These are phyloP conservation scores for Sorex fumeus DNA, from an alignment of 2,113 vertebrate genomes.

Conservation along the genomic window DNA sequence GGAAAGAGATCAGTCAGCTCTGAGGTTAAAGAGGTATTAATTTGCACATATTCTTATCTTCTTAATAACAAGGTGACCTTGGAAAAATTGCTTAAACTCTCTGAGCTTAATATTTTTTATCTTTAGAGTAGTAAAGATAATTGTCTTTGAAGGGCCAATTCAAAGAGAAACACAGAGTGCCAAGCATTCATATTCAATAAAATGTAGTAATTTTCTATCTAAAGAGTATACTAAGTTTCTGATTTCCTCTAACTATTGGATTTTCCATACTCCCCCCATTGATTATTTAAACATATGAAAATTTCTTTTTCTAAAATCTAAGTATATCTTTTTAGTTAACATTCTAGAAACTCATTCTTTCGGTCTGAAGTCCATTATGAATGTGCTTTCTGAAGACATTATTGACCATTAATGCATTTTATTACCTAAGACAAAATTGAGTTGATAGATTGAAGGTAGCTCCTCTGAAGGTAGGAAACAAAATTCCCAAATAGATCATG, in stretches of 20 bases:
- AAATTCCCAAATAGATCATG: not conserved
- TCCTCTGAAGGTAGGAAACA: not conserved
- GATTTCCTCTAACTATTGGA: slow-evolving; percentile 15
- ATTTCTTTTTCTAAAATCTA: slow-evolving; percentile 13
- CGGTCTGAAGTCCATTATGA: not conserved
- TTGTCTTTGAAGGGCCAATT: slow-evolving; percentile 53
- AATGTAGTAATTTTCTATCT: not conserved
- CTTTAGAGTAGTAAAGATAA: slow-evolving; percentile 50
- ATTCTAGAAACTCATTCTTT: slow-evolving; percentile 27
- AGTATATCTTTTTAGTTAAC: not conserved
- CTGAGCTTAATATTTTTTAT: slow-evolving; percentile 44
- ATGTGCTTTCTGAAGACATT: not conserved
- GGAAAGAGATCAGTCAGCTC: not conserved
- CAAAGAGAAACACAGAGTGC: slow-evolving; percentile 31
- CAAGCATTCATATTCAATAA: slow-evolving; percentile 9
- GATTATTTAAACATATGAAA: slow-evolving; percentile 34
- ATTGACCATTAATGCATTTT: not conserved
- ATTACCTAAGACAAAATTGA: not conserved
- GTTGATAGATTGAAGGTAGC: not conserved
- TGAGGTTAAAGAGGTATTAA: not conserved
- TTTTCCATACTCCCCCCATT: slow-evolving; percentile 41
- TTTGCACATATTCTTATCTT: not conserved
- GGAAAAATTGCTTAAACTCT: slow-evolving; percentile 38
- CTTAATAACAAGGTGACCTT: slow-evolving; percentile 12
- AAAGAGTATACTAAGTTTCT: not conserved